These are phyloP conservation scores for Aphyosemion australe DNA, from an alignment of 2,113 vertebrate genomes.

Conservation along the genomic window DNA sequence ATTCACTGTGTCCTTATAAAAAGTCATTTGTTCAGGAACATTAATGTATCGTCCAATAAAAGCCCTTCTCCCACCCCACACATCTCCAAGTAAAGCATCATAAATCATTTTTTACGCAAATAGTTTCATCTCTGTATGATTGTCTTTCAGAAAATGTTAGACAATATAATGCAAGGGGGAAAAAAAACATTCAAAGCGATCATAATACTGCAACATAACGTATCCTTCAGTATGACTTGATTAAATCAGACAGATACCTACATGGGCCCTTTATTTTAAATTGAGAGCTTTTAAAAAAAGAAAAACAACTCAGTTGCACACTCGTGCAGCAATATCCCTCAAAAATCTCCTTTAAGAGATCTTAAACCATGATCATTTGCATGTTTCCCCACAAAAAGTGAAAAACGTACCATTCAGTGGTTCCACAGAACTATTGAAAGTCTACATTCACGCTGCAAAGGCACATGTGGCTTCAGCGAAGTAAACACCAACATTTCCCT, in stretches of 20 bases:
- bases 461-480: conserved; percentile 58
- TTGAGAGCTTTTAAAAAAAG: conserved; percentile 19
- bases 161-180: conserved; percentile 24
- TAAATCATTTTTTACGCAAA: conserved; percentile 39
- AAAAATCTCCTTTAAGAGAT: conserved; percentile 26
- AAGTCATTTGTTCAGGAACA: conserved; percentile 1
- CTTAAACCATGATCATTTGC: conserved; percentile 1
- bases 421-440: conserved; percentile 22
- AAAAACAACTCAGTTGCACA: conserved; percentile 39
- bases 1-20: background rate
- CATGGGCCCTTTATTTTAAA: conserved; percentile 27
- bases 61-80: background rate
- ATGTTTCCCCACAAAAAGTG: conserved; percentile 5
- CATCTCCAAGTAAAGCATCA: conserved; percentile 18
- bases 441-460: conserved; percentile 30
- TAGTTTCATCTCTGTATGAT: conserved; percentile 52
- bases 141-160: conserved; percentile 46
- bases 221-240: conserved; percentile 43
- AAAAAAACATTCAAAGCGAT: conserved; percentile 30
- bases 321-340: conserved; percentile 18
- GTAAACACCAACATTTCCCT: conserved; percentile 14
- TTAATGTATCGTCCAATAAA: conserved; percentile 1
- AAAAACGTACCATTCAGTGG: conserved; percentile 60
- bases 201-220: conserved; percentile 68
- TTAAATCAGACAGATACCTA: conserved; percentile 39